phyloP scores from a whole-genome alignment of 2,888 invertebrate species.

The Crepidodera aurea region DNA sequence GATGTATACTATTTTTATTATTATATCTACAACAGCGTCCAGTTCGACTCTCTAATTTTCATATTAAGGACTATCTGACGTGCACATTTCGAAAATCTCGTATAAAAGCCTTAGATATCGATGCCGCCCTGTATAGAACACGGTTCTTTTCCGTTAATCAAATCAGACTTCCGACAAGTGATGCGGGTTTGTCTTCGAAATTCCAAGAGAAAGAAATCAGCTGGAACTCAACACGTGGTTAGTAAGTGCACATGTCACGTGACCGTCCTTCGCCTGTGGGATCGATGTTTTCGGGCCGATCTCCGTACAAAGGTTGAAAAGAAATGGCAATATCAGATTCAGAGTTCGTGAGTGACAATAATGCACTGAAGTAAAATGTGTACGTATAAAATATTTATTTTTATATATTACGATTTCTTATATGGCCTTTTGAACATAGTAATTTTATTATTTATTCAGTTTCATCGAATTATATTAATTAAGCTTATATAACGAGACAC shows the following conservation, averaged over 20 bases:
- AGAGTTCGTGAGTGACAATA: constrained; percentile 6
- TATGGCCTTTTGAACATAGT: background rate
- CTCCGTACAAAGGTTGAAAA: constrained; percentile 23
- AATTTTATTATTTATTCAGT: no score
- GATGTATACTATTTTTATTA: no score
- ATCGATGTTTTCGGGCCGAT: constrained; percentile 49
- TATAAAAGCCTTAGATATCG: no score
- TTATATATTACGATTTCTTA: background rate
- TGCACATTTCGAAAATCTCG: no score
- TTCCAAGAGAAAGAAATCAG: background rate
- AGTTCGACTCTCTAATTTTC: no score
- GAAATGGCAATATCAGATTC: constrained; percentile 13
- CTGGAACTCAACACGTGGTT: constrained; percentile 31
- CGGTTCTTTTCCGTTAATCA: no score
- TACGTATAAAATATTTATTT: background rate
- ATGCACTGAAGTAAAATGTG: constrained; percentile 10
- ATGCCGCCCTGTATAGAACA: no score
- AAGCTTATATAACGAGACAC: no score
- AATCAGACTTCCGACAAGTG: background rate
- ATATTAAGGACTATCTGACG: no score
- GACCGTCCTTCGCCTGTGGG: constrained; percentile 51
- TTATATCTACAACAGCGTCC: no score
- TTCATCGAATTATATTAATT: no score
- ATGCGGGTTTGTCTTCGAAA: background rate
- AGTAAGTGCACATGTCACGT: constrained; percentile 56